These are phyloP conservation scores for Cyanistes caeruleus DNA, from an alignment of 2,113 vertebrate genomes.

Conservation along the genomic window DNA sequence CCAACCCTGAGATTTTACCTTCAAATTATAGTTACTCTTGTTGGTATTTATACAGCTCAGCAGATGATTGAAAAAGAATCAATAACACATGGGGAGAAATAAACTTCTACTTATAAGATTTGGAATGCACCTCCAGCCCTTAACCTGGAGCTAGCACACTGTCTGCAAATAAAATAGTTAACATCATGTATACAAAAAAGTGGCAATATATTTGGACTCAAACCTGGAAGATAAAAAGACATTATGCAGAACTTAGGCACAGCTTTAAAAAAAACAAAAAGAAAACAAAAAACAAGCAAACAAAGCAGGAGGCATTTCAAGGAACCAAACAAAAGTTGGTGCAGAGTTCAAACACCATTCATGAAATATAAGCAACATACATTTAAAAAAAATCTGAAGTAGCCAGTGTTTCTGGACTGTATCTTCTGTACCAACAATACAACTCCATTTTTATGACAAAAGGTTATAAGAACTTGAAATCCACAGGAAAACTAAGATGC, in stretches of 20 bases:
- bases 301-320: background rate
- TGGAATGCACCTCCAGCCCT: background rate
- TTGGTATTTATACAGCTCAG: background rate
- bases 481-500: background rate
- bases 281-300: no score
- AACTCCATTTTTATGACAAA: background rate
- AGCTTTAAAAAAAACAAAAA: background rate
- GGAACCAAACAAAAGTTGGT: background rate
- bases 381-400: background rate
- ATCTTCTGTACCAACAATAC: background rate
- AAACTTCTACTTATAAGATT: background rate
- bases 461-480: background rate
- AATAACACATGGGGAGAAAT: conserved; percentile 9
- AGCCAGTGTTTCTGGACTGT: background rate
- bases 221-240: background rate
- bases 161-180: background rate
- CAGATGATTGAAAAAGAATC: conserved; percentile 16
- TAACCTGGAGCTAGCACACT: background rate
- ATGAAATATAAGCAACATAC: background rate
- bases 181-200: background rate
- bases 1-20: background rate
- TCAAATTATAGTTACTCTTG: background rate
- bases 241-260: background rate
- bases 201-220: background rate
- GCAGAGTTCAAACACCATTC: background rate